Evolutionary conservation across 2,113 vertebrate genomes (phyloP), one percentile per base, ranked within the genome.

Genomic region (Channa argus): DNA sequence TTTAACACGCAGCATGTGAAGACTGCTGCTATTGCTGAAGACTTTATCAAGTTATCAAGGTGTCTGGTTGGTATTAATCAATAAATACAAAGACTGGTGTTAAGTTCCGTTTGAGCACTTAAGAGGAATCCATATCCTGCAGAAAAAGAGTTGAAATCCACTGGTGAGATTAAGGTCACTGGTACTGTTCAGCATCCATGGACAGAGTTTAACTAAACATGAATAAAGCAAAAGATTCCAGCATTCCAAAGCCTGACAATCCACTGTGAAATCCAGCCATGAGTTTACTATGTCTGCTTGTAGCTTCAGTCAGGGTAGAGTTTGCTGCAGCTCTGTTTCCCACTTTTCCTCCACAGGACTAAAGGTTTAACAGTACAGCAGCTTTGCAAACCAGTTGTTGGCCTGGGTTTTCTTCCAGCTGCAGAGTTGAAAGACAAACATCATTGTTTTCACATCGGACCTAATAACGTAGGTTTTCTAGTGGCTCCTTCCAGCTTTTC

Each of bases 221-320:
- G 74, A 79, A 83, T 73, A 61, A 64, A 80, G 3, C 6, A 58
- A 74, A 84, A 87, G 71, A 75, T 77, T 47, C 50, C 4, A 47
- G 54, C 72, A 47, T 86, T 85, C 66, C 68, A 43, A 53, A 46
- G 61, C 60, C 70, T 77, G 58, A 64, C 71, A 78, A 79, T 65
- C 24, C 52, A 14, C 46, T n/a, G 44, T 79, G 52, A 81, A 86
- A 80, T 74, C 71, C 79, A 75, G 41, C 55, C 55, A 34, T 8
- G 44, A 73, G 34, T 47, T 2, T 39, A 3, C 10, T 36, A 37
- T 12, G 37, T 64, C 34, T 59, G 36, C 62, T 6, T 1, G 34
- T 24, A 15, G 39, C 53, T 58, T 64, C 38, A 38, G 59, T 15
- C 63, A 39, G 3, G 6, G 13, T 37, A 39, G 39, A 24, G 1